phyloP scores from a whole-genome alignment of 2,113 vertebrate genomes.

The Phalacrocorax brasilianus region DNA sequence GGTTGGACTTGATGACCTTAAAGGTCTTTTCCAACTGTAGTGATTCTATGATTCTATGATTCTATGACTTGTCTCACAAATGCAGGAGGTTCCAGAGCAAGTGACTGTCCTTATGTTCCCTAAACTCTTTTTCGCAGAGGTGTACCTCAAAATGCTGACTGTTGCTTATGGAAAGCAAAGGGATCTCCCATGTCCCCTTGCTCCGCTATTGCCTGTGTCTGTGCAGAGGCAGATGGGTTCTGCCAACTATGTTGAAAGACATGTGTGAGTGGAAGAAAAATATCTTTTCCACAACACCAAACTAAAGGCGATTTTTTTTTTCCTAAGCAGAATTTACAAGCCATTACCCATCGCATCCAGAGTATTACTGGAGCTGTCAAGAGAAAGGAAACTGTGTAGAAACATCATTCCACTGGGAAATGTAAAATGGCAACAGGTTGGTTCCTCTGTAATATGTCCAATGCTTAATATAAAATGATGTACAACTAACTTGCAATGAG shows the following conservation, averaged over 20 bases:
- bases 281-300: neutral
- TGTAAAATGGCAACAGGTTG: slow-evolving; percentile 10
- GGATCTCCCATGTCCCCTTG: neutral
- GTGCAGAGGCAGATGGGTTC: neutral
- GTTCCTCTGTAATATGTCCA: slow-evolving; percentile 9
- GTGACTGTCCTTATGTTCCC: neutral
- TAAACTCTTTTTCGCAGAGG: neutral
- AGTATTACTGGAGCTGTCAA: neutral
- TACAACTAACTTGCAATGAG: slow-evolving; percentile 44
- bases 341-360: neutral
- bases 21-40: no score
- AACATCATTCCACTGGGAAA: slow-evolving; percentile 7
- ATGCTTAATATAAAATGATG: slow-evolving; percentile 37
- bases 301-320: neutral
- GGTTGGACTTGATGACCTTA: no score
- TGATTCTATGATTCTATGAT: no score
- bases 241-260: neutral
- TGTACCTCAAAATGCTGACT: neutral
- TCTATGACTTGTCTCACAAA: neutral
- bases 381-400: slow-evolving; percentile 1
- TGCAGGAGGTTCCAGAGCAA: neutral
- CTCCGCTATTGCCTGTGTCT: rapidly evolving
- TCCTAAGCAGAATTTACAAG: slow-evolving; percentile 16
- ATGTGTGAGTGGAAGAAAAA: neutral
- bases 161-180: neutral